These are phyloP conservation scores for Dasysyrphus albostriatus DNA, from an alignment of 2,888 invertebrate genomes.

Conservation along the genomic window DNA sequence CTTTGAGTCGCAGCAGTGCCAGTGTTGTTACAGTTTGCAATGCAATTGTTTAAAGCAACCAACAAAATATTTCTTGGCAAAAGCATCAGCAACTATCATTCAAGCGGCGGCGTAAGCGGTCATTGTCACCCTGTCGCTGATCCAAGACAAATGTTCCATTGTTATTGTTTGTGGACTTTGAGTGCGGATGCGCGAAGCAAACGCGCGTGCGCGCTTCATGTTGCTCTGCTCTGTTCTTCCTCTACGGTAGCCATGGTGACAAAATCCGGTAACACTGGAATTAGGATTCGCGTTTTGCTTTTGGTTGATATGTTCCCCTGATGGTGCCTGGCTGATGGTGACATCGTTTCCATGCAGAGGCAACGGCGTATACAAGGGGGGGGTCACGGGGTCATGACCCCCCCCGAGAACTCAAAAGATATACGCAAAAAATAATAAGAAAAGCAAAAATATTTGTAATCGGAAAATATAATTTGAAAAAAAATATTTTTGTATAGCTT, in stretches of 20 bases:
- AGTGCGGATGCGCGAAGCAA: constrained; percentile 36
- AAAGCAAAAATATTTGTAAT: too few species aligned
- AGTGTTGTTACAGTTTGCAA: too few species aligned
- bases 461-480: too few species aligned
- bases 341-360: constrained; percentile 44
- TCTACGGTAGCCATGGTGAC: constrained; percentile 41
- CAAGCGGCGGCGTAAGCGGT: constrained; percentile 77
- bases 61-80: constrained; percentile 46
- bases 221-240: background rate
- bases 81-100: constrained; percentile 52
- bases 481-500: too few species aligned
- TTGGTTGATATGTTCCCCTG: constrained; percentile 57
- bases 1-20: too few species aligned
- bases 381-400: too few species aligned
- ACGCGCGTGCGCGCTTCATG: constrained; percentile 43
- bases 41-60: constrained; percentile 63
- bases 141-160: constrained; percentile 80
- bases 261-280: constrained; percentile 74
- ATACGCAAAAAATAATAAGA: too few species aligned
- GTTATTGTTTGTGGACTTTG: constrained; percentile 75
- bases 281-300: constrained; percentile 72
- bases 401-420: too few species aligned
- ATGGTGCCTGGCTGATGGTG: constrained; percentile 33
- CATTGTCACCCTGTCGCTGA: constrained; percentile 78
- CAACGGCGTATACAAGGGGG: too few species aligned